Evolutionary conservation across 2,113 vertebrate species (phyloP).

Genomic region (Istiophorus platypterus): DNA sequence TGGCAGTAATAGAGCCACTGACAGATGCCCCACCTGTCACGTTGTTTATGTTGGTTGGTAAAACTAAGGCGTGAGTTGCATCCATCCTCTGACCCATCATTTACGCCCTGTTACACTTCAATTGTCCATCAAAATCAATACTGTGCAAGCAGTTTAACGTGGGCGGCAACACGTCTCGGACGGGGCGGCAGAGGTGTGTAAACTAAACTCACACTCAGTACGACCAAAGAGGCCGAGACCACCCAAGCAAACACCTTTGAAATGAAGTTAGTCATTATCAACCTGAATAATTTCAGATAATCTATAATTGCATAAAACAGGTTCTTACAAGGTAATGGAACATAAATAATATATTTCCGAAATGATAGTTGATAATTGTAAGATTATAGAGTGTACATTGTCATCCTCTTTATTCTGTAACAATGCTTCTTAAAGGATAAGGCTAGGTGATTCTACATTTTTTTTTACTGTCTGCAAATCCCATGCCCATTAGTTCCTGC

Average conservation of each 20-base stretch:
- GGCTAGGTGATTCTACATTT: too few relatives aligned
- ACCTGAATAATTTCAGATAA: background rate
- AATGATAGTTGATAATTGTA: too few relatives aligned
- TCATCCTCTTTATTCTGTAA: too few relatives aligned
- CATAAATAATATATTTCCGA: background rate
- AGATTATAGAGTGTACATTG: too few relatives aligned
- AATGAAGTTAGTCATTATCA: background rate
- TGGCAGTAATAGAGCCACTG: slow-evolving; percentile 51
- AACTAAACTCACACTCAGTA: slow-evolving; percentile 3
- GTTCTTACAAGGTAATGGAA: background rate
- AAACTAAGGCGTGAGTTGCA: slow-evolving; percentile 69
- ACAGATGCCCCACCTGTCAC: slow-evolving; percentile 65
- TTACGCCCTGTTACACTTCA: slow-evolving; percentile 64
- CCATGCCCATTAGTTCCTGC: background rate
- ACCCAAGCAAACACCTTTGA: background rate
- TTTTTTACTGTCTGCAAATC: too few relatives aligned
- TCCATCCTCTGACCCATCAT: slow-evolving; percentile 69
- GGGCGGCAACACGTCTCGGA: slow-evolving; percentile 17
- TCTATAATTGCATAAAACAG: background rate
- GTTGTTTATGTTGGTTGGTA: slow-evolving; percentile 75
- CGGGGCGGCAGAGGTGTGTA: background rate
- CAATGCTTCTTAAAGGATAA: too few relatives aligned
- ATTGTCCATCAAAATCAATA: slow-evolving; percentile 74
- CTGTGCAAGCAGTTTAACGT: slow-evolving; percentile 46
- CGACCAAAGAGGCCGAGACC: background rate